These are phyloP conservation scores for Glossophaga mutica DNA, from an alignment of 2,797 vertebrate genomes.

Conservation along the genomic window DNA sequence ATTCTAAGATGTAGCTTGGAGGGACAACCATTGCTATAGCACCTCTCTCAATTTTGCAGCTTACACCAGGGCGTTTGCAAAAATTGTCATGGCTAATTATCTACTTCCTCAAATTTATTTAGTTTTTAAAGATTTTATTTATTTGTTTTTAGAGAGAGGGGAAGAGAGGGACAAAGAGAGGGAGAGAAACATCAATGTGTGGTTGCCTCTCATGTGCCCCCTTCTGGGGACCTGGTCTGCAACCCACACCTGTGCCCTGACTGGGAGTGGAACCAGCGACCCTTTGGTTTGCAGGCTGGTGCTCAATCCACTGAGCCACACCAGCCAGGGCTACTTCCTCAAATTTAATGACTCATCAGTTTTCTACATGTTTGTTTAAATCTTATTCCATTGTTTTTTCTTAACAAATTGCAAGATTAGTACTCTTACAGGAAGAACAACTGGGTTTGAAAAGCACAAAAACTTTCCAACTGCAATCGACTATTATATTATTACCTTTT, in stretches of 20 bases:
- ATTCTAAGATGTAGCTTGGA: not conserved
- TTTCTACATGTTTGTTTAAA: not conserved
- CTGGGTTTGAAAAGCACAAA: not conserved
- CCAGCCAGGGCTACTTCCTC: not conserved
- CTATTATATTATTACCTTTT: not conserved
- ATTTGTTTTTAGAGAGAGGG: too few relatives aligned
- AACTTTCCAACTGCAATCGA: not conserved
- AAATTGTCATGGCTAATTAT: not conserved
- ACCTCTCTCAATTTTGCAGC: not conserved
- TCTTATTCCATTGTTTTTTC: not conserved
- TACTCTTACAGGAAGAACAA: not conserved
- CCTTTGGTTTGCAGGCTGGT: too few relatives aligned
- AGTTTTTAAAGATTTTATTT: too few relatives aligned
- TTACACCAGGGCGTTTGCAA: not conserved
- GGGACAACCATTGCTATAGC: not conserved
- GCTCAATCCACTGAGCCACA: too few relatives aligned
- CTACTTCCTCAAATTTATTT: constrained; percentile 7
- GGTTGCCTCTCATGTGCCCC: too few relatives aligned
- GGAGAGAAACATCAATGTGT: too few relatives aligned
- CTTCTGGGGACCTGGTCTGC: too few relatives aligned
- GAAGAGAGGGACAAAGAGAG: too few relatives aligned
- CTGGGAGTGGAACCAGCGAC: too few relatives aligned
- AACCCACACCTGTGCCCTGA: too few relatives aligned
- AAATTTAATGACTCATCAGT: not conserved
- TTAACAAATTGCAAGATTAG: not conserved